phyloP scores from a whole-genome alignment of 1,140 invertebrate genomes.

The Matsumurasca onukii region DNA sequence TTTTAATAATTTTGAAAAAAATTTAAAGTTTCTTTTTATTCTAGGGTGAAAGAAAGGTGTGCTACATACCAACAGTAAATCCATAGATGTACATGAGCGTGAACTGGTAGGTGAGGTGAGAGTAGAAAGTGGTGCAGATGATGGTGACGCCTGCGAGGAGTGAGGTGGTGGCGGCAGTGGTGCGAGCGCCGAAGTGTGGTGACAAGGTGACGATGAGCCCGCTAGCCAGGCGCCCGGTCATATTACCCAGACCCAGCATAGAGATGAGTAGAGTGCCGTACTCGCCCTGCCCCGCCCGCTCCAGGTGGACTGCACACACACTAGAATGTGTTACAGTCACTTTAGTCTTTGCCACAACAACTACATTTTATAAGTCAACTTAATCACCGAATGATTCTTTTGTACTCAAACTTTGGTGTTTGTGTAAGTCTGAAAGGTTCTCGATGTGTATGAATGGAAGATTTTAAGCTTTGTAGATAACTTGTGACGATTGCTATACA shows the following conservation, averaged over 20 bases:
- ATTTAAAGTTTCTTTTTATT: too few relatives aligned
- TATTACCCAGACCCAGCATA: not conserved
- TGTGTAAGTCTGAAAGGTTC: too few relatives aligned
- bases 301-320: constrained; percentile 9
- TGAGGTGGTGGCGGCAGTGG: not conserved
- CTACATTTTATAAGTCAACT: too few relatives aligned
- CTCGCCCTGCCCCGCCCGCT: not conserved
- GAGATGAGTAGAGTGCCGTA: not conserved
- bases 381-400: too few relatives aligned
- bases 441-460: too few relatives aligned
- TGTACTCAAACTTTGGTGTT: too few relatives aligned
- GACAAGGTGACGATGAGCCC: constrained; percentile 14
- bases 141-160: not conserved
- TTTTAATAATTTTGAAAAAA: too few relatives aligned
- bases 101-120: not conserved
- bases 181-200: constrained; percentile 3
- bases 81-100: constrained; percentile 10
- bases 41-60: too few relatives aligned
- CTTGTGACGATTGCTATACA: too few relatives aligned
- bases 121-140: not conserved
- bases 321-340: not conserved
- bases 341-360: not conserved
- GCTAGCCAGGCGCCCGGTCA: not conserved
- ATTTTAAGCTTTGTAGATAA: too few relatives aligned
- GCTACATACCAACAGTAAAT: constrained; percentile 11